Base-by-base conservation (phyloP, 1,140 invertebrate species). In the Dysdera silvatica region DNA sequence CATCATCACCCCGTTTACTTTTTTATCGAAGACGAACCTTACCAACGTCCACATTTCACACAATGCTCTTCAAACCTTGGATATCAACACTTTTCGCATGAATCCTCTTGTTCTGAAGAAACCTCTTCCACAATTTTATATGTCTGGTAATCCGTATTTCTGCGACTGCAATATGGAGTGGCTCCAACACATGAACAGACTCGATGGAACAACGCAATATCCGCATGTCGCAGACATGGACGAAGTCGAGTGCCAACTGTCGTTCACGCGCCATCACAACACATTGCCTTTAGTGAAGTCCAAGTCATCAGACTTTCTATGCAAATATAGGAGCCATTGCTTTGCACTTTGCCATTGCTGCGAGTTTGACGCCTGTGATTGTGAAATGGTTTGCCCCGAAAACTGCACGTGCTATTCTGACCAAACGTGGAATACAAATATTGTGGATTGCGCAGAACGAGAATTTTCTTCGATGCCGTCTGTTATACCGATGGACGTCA, bases 81-180 rank as follows among this genome's bases (percentile, higher is more conserved):
- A 90, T 73, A 80, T 90, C 65, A 87, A 84, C 73, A 85, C 87
- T 16, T 76, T 91, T 61, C 79, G 85, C 35, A 78, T 91, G 58
- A 82, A 84, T 61, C 28, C 43, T 10, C 31, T 37, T 28, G 24
- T 29, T 33, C 7, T 52, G 5, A 35, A 40, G 10, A 79, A 82
- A 40, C 78, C 83, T 10, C 73, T 89, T 56, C 88, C 89, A 4
- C 85, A 90, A 75, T 90, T 92, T 77, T 89, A 88, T 74, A 86
- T 92, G 43, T 87, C 87, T 4, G 86, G 87, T 43, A 92, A 92
- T 81, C 88, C 88, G 3, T 90, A 93, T 75, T 84, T 89, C 68
- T 94, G 90, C 74, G 89, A 94, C 71, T 94, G 91, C 78, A 85
- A 85, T 55, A 91, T 93, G 88, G 89, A 92, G 71, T 94, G 89